Conservation (phyloP, 2,888 invertebrate species). For the Scaptomyza tumidula region DNA sequence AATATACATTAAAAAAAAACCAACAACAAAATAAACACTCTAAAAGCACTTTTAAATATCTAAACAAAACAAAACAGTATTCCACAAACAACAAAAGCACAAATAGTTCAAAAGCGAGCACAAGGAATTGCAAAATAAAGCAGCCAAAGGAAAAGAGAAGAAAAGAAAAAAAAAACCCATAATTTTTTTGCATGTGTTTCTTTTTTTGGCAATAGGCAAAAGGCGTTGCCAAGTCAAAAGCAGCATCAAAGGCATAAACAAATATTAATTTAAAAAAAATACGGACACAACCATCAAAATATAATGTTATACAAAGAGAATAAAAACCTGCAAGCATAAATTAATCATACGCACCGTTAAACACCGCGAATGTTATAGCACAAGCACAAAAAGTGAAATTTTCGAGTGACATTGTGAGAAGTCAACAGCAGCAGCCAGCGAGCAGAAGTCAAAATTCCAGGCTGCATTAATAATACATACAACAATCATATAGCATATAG, state of each 20-base stretch:
- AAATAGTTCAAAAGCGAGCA: conserved; percentile 30
- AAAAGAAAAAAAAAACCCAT: conserved; percentile 16
- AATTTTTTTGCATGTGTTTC: conserved; percentile 36
- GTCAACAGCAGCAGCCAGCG: conserved; percentile 19
- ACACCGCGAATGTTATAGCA: conserved; percentile 30
- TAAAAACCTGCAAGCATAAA: conserved; percentile 34
- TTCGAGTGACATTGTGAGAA: conserved; percentile 42
- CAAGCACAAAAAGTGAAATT: conserved; percentile 50
- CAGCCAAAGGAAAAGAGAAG: conserved; percentile 17
- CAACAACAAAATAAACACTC: conserved; percentile 1
- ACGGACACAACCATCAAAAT: conserved; percentile 29
- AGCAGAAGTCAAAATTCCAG: conserved; percentile 21
- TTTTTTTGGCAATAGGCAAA: conserved; percentile 41
- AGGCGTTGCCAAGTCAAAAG: conserved; percentile 71
- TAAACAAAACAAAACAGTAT: conserved; percentile 2
- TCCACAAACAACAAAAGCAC: conserved; percentile 3
- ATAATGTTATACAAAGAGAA: conserved; percentile 8
- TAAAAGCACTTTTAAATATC: conserved; percentile 9
- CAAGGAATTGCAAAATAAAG: conserved; percentile 45
- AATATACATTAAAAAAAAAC: conserved; percentile 13
- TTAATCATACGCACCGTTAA: conserved; percentile 69
- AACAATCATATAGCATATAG: conserved; percentile 56
- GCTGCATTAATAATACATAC: conserved; percentile 67
- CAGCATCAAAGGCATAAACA: conserved; percentile 6
- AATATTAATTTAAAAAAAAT: conserved; percentile 14